Evolutionary conservation across 1,140 invertebrate genomes (phyloP), one percentile per base, ranked within the genome.

Genomic region (Steinernema khuongi): DNA sequence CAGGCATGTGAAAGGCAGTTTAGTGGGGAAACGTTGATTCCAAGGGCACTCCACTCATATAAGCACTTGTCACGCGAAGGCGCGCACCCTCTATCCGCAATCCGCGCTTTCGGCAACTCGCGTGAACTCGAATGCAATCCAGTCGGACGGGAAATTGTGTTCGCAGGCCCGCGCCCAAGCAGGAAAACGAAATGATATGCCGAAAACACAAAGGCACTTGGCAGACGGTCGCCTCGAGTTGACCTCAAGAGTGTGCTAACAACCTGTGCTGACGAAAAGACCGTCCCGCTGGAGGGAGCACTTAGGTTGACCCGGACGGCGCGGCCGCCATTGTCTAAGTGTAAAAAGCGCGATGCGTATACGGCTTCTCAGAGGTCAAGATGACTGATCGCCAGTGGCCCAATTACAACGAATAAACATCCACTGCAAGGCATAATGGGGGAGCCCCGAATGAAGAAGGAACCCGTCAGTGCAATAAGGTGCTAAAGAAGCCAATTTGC

Each of bases 381-480:
- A 60, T 60, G 50, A 26, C 50, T 22, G 50, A 60, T 60, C 50
- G 50, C 50, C 50, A 60, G 50, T 60, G 50, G 50, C 50, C 50
- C 50, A 60, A 60, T 60, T 60, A 60, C 50, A 60, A 60, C 50
- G 50, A 60, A 60, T 60, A 60, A 60, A 60, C 50, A 60, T 60
- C 22, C 7, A 4, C 4, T 60, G 50, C 50, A 60, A 26, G 4
- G 19, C 2, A 26, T n/a, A n/a, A n/a, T n/a, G n/a, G n/a, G n/a
- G n/a, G n/a, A n/a, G n/a, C n/a, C n/a, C 50, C 50, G 19, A 26
- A 14, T 2, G 14, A 26, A 60, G 50, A 60, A 26, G 19, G 26
- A 41, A 41, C 36, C 36, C 7, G n/a, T n/a, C n/a, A 11, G n/a
- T 41, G 36, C 36, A n/a, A 60, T 7, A 14, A 60, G 50, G 50